Conservation (phyloP, 2,888 invertebrate genomes). For the Arrhopalites spinosus region DNA sequence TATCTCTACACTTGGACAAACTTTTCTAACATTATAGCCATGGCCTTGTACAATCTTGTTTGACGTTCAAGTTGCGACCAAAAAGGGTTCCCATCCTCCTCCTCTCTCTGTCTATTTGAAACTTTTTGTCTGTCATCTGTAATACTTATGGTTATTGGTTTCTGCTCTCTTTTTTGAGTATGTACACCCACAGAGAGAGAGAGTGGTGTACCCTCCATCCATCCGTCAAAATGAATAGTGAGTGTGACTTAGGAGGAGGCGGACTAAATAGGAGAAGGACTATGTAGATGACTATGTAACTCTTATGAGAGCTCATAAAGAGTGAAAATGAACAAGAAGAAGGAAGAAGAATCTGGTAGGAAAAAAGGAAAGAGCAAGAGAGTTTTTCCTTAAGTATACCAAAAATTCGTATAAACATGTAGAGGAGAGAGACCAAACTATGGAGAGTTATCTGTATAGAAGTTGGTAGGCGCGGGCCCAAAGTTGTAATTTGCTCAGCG, state of each 20-base stretch:
- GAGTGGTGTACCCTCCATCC: too few species aligned
- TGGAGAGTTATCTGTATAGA: background rate
- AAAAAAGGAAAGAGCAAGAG: background rate
- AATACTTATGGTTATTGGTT: background rate
- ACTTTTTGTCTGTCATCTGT: too few species aligned
- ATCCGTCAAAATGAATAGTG: too few species aligned
- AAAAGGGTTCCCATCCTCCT: background rate
- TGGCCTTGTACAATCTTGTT: background rate
- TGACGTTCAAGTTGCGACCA: background rate
- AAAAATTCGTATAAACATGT: background rate
- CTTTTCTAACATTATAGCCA: background rate
- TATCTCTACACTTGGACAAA: background rate
- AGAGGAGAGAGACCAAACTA: background rate
- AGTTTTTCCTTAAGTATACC: background rate
- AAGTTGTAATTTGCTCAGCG: constrained; percentile 33
- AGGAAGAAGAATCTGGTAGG: background rate
- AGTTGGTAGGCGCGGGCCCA: constrained; percentile 11
- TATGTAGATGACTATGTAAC: too few species aligned
- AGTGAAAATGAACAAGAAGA: background rate
- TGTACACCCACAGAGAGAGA: background rate
- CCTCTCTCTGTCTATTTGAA: background rate
- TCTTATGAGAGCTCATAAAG: too few species aligned
- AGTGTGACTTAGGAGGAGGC: too few species aligned
- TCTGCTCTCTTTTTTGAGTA: background rate
- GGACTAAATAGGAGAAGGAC: too few species aligned